Conservation (phyloP, 2,113 vertebrate species). For the Leucosticte australis region DNA sequence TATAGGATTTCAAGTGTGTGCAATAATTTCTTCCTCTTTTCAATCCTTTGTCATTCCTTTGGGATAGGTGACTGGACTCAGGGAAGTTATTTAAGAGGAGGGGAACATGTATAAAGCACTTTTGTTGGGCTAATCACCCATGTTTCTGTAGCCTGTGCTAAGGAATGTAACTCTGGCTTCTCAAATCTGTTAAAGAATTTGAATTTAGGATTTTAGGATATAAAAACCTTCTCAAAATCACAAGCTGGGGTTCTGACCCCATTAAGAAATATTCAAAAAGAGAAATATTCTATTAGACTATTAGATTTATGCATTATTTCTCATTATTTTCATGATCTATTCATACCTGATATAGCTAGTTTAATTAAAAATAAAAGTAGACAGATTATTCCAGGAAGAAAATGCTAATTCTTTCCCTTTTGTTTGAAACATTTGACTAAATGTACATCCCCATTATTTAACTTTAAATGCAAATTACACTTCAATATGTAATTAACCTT, state of each 20-base stretch:
- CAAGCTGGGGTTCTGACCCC: background rate
- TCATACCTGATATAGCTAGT: background rate
- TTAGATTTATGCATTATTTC: background rate
- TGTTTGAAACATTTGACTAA: background rate
- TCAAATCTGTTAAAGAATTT: background rate
- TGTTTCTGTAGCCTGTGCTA: background rate
- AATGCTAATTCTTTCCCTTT: background rate
- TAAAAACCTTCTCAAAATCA: background rate
- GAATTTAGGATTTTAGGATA: background rate
- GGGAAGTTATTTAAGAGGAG: background rate
- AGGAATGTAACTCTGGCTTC: background rate
- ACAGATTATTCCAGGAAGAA: background rate
- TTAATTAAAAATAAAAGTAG: background rate
- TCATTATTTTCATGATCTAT: background rate
- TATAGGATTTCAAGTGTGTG: background rate
- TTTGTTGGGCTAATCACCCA: background rate
- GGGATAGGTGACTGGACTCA: background rate
- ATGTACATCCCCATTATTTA: background rate
- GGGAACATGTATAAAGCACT: background rate
- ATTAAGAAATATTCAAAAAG: background rate
- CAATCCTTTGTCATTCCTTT: background rate
- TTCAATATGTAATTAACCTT: background rate
- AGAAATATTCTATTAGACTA: background rate
- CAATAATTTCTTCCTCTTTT: background rate
- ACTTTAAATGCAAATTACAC: background rate